Evolutionary conservation across 2,888 invertebrate species (phyloP), one percentile per base, ranked within the genome.

Genomic region (Drosophila histrio): DNA sequence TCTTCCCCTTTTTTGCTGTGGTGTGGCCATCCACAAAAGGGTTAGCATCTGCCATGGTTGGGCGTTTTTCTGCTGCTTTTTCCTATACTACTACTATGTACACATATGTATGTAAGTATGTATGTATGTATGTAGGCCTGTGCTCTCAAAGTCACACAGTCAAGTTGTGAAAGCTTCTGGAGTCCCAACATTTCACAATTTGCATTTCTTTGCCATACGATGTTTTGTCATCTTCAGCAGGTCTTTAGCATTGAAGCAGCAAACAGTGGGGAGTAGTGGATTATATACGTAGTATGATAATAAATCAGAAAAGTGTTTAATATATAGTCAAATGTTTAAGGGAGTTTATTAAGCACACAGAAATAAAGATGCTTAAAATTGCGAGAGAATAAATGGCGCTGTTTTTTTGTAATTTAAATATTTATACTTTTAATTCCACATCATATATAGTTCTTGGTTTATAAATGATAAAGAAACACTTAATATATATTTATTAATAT

Each of bases 121-220:
- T 32, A n/a, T 28, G 21, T 32, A 15, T 30, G 7, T 17, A 19
- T 58, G 9, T 17, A 11, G 6, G 44, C 15, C 15, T 34, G 43
- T 34, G 43, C 56, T 53, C 50, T 30, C 38, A 50, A 49, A 77
- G 78, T 61, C 63, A 39, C 74, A 77, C 73, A 61, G 70, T 46
- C 43, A 70, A 73, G 61, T 56, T 75, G 83, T 72, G 83, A 79
- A 79, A 75, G 79, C 78, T 82, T 74, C 78, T 79, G 68, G 9
- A 49, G 49, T 11, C 58, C 19, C 30, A 59, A 22, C 38, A 15
- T 53, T 49, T 13, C 21, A 52, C 52, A 77, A 77, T 80, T 77
- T 77, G 74, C 81, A 77, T 77, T 78, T 67, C 67, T 58, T 61
- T 34, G 30, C 15, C 39, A 30, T 49, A 34, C 47, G 11, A 46